Evolutionary conservation across 2,797 vertebrate species (phyloP), one percentile per base, ranked within the genome.

Genomic region (Dermochelys coriacea): DNA sequence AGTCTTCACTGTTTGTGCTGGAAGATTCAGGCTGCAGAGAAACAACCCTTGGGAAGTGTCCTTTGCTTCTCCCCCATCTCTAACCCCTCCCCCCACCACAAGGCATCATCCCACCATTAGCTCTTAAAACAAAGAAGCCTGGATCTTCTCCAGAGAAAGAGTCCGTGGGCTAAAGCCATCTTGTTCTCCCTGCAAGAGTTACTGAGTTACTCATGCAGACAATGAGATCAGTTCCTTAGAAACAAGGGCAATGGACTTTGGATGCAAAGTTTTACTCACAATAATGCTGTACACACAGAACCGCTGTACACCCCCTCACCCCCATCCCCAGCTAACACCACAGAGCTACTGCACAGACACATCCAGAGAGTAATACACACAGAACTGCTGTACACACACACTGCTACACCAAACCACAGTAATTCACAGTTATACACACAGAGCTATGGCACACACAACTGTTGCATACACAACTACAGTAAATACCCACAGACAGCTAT

Each of bases 81-180:
- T 41, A 86, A 51, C 14, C 12, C 37, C 51, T 77, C 64, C n/a
- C 41, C 11, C 10, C 71, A 85, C 61, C 11, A 1, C 77, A 31
- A 0, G 19, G 64, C 64, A 37, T 21, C 64, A 71, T 5, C n/a
- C n/a, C 64, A 41, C n/a, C n/a, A 6, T 71, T 23, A 41, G 64
- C 64, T 71, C 64, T 71, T 41, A 10, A 31, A 41, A 71, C 19
- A 71, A 71, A 0, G 21, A 34, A n/a, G 11, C 19, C 19, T 14
- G 2, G 77, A 74, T n/a, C 49, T 51, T 21, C 77, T 23, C 49
- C 18, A 51, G 49, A 11, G 31, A n/a, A 10, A 6, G 47, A 12
- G 77, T 8, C 34, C 4, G 1, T 0, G 0, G 50, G 50, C 50
- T 45, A 16, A 10, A 51, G 52, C 0, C 0, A 3, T 84, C 25